phyloP scores from a whole-genome alignment of 2,113 vertebrate genomes.

The Apodemus sylvaticus region DNA sequence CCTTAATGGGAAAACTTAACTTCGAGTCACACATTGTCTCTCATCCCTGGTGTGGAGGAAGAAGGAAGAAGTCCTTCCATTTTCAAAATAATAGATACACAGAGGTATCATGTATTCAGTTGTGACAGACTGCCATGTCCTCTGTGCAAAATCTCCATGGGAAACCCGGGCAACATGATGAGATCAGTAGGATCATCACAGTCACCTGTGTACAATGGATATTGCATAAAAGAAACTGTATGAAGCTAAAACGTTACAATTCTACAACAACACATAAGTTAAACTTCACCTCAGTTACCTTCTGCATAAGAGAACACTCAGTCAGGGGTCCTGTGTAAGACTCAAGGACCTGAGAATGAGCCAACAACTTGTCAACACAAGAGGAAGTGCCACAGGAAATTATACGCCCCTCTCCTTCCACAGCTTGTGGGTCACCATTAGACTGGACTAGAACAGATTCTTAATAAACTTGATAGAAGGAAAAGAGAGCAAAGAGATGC shows the following conservation, averaged over 20 bases:
- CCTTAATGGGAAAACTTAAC: background rate
- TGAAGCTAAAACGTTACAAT: background rate
- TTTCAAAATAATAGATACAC: background rate
- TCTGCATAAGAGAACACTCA: background rate
- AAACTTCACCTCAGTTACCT: background rate
- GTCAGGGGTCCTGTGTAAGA: background rate
- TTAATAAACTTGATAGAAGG: background rate
- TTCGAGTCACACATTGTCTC: background rate
- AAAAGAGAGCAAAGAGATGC: background rate
- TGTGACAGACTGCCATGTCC: background rate
- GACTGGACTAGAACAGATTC: background rate
- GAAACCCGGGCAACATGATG: background rate
- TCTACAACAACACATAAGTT: background rate
- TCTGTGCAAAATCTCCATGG: background rate
- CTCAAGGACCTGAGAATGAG: background rate
- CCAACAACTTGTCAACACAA: background rate
- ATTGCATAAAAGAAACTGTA: background rate
- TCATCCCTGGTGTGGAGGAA: background rate
- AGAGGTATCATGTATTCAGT: background rate
- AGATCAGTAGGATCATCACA: background rate
- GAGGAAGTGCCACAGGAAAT: background rate
- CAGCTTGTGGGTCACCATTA: background rate
- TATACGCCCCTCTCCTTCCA: background rate
- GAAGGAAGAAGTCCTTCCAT: background rate
- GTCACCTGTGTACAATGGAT: too few relatives aligned